Conservation (phyloP, 2,888 invertebrate genomes). For the Agrotis puta region DNA sequence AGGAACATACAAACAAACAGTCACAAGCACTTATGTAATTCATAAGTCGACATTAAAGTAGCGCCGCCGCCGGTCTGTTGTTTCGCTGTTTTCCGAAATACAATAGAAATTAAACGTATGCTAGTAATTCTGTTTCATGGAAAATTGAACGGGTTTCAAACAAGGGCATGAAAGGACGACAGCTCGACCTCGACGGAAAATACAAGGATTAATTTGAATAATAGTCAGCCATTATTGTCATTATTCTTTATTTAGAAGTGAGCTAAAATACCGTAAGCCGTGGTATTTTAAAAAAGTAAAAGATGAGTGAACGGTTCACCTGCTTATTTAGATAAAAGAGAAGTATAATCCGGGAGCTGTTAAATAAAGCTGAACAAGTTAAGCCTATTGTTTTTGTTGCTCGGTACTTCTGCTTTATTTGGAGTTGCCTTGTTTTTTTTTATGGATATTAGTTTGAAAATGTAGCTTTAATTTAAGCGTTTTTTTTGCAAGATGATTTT, state of each 20-base stretch:
- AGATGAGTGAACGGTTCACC: constrained; percentile 27
- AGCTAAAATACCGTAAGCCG: constrained; percentile 27
- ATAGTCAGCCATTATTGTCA: constrained; percentile 48
- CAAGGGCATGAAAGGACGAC: constrained; percentile 63
- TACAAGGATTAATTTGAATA: constrained; percentile 70
- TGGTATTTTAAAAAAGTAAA: not conserved
- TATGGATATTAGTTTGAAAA: no score
- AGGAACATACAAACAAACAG: constrained; percentile 58
- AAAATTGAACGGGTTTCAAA: constrained; percentile 62
- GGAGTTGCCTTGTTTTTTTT: not conserved
- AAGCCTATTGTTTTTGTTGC: constrained; percentile 18
- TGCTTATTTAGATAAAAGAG: constrained; percentile 13
- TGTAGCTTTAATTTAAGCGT: no score
- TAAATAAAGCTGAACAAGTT: constrained; percentile 5
- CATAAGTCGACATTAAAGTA: constrained; percentile 47
- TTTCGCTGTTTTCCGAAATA: constrained; percentile 58
- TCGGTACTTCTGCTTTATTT: not conserved
- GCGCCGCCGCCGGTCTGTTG: constrained; percentile 36
- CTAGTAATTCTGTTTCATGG: constrained; percentile 55
- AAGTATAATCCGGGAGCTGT: constrained; percentile 11
- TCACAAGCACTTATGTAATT: constrained; percentile 34
- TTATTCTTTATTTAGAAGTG: not conserved
- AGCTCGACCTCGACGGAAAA: constrained; percentile 66
- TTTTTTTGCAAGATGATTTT: no score
- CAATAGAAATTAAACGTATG: constrained; percentile 52